These are phyloP conservation scores for Diaprepes abbreviatus DNA, from an alignment of 2,888 invertebrate genomes.

Conservation along the genomic window DNA sequence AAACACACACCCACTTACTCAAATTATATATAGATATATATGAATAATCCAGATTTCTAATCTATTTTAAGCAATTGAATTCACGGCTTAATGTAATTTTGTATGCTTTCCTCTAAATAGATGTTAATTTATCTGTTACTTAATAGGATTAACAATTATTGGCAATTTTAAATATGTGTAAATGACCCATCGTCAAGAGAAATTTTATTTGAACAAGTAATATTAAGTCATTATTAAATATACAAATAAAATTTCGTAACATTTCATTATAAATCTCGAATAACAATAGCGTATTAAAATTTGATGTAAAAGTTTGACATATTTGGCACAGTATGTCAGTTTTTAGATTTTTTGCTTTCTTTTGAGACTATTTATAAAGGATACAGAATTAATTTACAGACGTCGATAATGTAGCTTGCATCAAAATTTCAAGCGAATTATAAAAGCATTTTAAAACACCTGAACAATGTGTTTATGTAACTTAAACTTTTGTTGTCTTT, in stretches of 20 bases:
- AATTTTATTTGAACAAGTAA: conserved; percentile 37
- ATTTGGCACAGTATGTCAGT: not conserved
- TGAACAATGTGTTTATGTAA: not conserved
- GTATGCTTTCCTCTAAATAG: not conserved
- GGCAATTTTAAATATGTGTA: not conserved
- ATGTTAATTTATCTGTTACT: not conserved
- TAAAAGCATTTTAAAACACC: not conserved
- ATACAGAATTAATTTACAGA: not conserved
- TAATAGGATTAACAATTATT: not conserved
- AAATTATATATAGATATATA: too few relatives aligned
- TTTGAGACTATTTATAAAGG: not conserved
- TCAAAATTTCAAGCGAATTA: not conserved
- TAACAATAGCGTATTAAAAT: not conserved
- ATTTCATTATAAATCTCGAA: not conserved
- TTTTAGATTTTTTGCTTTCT: not conserved
- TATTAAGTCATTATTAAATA: conserved; percentile 27
- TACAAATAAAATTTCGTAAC: conserved; percentile 18
- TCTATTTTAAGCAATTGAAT: too few relatives aligned
- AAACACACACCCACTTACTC: too few relatives aligned
- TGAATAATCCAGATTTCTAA: too few relatives aligned
- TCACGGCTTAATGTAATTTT: too few relatives aligned
- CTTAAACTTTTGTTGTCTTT: not conserved
- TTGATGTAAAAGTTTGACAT: not conserved
- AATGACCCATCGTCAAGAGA: conserved; percentile 33
- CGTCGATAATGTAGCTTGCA: not conserved